Evolutionary conservation across 2,113 vertebrate species (phyloP), one percentile per base, ranked within the genome.

Genomic region (Pavo muticus): DNA sequence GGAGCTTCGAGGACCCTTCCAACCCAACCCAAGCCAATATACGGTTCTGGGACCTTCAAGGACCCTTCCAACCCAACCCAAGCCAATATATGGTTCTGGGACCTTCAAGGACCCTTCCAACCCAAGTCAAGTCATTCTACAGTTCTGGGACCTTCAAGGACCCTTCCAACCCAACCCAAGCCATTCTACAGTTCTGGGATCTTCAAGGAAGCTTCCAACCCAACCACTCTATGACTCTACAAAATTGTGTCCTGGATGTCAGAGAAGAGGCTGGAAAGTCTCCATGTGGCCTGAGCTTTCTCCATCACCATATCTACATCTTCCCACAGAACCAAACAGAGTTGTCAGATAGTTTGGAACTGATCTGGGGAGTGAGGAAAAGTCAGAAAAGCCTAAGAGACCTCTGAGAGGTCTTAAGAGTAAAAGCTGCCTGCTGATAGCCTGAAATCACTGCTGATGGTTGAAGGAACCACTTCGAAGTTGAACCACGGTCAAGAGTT

Each of bases 261-360:
- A 80, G 5, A 42, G 52, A 45, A 44, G 12, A 16, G 20, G 6
- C 1, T 57, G 44, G n/a, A 30, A 52, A 32, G 18, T 23, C 1
- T 77, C 25, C 25, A 3, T 0, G 1, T 1, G 37, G 17, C 29
- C 1, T 14, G 8, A 37, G 47, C 45, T 24, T 32, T 30, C 44
- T 8, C 20, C 61, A 25, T 1, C 60, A 9, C 68, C 48, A 42
- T 6, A n/a, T 67, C 56, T 4, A 1, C 25, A 4, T 4, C 15
- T 39, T 65, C 40, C 2, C 0, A 8, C 19, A 59, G 13, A 71
- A n/a, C 10, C 57, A 13, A 1, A n/a, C 4, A 24, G 54, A 64
- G 69, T 6, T 29, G 4, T 20, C 5, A 54, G 21, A 24, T 20
- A 14, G 12, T 19, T 11, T 40, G 19, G 15, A 47, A 23, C 1